Base-by-base conservation (phyloP, 1,140 invertebrate species). In the Pseudomyrmex cubaensis region DNA sequence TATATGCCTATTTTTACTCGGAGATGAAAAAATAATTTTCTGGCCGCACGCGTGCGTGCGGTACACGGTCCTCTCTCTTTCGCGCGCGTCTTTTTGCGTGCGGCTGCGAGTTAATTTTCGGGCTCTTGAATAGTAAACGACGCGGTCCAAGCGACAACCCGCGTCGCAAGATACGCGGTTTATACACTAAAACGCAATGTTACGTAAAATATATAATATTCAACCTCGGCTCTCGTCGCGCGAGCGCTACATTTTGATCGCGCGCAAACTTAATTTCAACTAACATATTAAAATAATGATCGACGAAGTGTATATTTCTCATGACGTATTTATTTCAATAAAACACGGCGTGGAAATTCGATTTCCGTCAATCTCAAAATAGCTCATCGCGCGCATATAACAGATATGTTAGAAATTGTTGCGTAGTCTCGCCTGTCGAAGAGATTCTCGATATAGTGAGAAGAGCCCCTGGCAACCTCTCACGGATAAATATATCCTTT, bases 1-100 rank as follows among this genome's bases (percentile, higher is more conserved):
- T 67, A 56, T 25, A 54, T 57, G 66, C 69, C 76, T 72, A 80
- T 80, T 80, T 80, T 80, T 80, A 70, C 76, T 80, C 76, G 66
- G 54, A 35, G 76, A 80, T 80, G 76, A 80, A 80, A 80, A 80
- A 80, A 80, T 80, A 80, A 80, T 80, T 80, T 76, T 59, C 69
- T 48, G 57, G 44, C 66, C 66, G 22, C 44, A 48, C 76, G n/a
- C 61, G 61, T 46, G 50, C 20, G 44, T 2, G 9, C 66, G 3
- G 25, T 25, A 12, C 59, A 35, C 35, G 2, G 15, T 10, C 8
- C 25, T 44, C 17, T 35, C 66, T 69, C 66, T 35, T 35, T 52
- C 70, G 57, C 74, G 15, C 20, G 20, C 76, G 76, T 78, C 64
- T 70, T 70, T 78, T 72, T 80, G 66, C 66, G 75, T 52, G 52